Evolutionary conservation across 2,797 vertebrate species (phyloP).

Genomic region (Scyliorhinus canicula): DNA sequence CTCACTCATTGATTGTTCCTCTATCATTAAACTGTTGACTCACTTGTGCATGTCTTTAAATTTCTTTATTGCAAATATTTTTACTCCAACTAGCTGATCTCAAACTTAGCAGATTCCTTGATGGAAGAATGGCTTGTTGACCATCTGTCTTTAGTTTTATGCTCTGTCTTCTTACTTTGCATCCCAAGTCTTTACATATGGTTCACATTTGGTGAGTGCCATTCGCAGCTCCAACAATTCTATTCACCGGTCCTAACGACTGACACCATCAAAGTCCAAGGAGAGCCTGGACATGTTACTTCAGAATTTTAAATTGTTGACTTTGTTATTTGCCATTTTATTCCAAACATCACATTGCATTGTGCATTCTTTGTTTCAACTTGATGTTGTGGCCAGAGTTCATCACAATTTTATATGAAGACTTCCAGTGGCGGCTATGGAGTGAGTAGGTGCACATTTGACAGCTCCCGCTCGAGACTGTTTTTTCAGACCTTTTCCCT

Average conservation of each 20-base stretch:
- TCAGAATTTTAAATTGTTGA: not conserved
- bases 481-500: no score
- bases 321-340: not conserved
- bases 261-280: not conserved
- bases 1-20: not conserved
- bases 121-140: not conserved
- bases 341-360: not conserved
- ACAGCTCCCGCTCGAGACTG: no score
- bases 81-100: not conserved
- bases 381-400: not conserved
- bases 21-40: not conserved
- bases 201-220: not conserved
- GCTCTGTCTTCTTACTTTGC: not conserved
- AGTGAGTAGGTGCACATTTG: no score
- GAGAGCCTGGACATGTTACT: not conserved
- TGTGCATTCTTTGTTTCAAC: not conserved
- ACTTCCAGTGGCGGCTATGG: no score
- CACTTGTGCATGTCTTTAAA: not conserved
- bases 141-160: not conserved
- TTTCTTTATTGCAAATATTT: not conserved
- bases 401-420: not conserved
- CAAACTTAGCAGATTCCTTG: not conserved
- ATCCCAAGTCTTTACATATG: not conserved
- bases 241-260: not conserved
- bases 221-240: not conserved